Base-by-base conservation (phyloP, 2,888 invertebrate species). In the Digitonthophagus gazella region DNA sequence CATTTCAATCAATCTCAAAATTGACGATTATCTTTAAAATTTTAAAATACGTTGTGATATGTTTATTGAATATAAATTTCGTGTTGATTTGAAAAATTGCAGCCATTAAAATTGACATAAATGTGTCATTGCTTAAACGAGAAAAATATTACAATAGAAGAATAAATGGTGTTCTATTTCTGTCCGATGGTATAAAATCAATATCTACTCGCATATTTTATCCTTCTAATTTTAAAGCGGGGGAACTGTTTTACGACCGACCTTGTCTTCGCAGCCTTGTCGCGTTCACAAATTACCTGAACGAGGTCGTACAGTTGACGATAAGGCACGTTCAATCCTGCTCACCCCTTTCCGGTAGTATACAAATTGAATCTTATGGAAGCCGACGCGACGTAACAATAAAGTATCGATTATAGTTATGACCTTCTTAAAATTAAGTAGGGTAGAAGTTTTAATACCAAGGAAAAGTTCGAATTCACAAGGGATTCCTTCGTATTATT, bases 131-230 rank as follows among this genome's bases (percentile, higher is more conserved):
- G 18, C 58, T 3, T n/a, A n/a, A n/a, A n/a, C n/a, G n/a, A n/a
- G n/a, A n/a, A n/a, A n/a, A n/a, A n/a, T n/a, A n/a, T n/a, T n/a
- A n/a, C n/a, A n/a, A n/a, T n/a, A n/a, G n/a, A n/a, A n/a, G n/a
- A n/a, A n/a, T n/a, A n/a, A n/a, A n/a, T n/a, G n/a, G 61, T 61
- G 61, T 61, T 20, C 61, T 20, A 61, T 61, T 61, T 61, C 61
- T 61, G 18, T 61, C 61, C 6, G 61, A 5, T 15, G 5, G 61
- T 2, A 3, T 6, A 20, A 18, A 61, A 61, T 61, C 61, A 19
- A 61, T 61, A 61, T 20, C 61, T 18, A 18, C 18, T 61, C 18
- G 61, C 61, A 61, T 61, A 61, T 61, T 61, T 61, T 61, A 61
- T 61, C 61, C 61, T 18, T 16, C 61, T 61, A 61, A 61, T 61